A percentile compares a stretch with the other conserved stretches of the same genome.
Conservation (phyloP, 2,888 invertebrate genomes). For the Harpalus rubripes region DNA sequence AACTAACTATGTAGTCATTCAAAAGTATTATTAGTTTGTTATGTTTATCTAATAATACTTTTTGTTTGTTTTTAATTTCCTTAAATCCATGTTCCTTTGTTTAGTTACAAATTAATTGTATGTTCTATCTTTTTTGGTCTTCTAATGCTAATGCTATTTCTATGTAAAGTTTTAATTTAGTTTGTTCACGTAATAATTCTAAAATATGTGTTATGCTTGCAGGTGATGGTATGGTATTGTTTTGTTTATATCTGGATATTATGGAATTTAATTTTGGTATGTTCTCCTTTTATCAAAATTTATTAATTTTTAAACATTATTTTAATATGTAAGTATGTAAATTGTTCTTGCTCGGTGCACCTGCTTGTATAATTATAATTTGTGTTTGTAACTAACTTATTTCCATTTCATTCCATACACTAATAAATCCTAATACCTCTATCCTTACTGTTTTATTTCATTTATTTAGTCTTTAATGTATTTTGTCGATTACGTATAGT, state of each 20-base stretch:
- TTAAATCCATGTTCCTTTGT: background rate
- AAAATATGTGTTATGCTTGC: background rate
- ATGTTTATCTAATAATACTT: background rate
- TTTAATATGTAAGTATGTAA: background rate
- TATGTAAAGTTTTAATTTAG: slow-evolving; percentile 44
- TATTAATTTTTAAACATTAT: too few relatives aligned
- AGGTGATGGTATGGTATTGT: background rate
- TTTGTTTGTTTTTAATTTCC: background rate
- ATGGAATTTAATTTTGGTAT: too few relatives aligned
- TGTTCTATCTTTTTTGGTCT: too few relatives aligned
- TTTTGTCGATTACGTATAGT: too few relatives aligned
- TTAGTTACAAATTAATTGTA: too few relatives aligned
- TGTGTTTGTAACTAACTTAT: background rate
- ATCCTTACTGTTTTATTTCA: background rate
- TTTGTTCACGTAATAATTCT: slow-evolving; percentile 6
- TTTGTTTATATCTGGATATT: background rate
- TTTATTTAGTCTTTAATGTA: slow-evolving; percentile 3
- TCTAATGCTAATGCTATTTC: background rate
- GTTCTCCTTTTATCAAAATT: too few relatives aligned
- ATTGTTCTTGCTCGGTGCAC: background rate
- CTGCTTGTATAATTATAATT: background rate
- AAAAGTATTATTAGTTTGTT: background rate
- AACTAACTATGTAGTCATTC: background rate
- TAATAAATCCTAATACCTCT: background rate
- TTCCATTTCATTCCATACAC: background rate